phyloP scores from a whole-genome alignment of 2,113 vertebrate genomes.

The Corvus cornix region DNA sequence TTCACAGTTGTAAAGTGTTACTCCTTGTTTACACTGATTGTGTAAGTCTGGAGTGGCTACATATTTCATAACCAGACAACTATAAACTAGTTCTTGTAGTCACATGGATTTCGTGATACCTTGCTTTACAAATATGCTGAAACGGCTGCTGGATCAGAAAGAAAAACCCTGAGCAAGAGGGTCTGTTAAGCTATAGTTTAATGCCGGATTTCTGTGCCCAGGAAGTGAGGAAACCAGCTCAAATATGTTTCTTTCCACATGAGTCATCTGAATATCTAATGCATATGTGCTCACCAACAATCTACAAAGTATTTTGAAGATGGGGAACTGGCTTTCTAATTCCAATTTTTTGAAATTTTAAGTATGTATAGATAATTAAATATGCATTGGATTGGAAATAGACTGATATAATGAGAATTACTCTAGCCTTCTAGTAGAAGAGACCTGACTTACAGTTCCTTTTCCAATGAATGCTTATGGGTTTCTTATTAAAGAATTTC shows the following conservation, averaged over 20 bases:
- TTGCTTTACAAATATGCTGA: background rate
- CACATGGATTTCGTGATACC: background rate
- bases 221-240: background rate
- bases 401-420: background rate
- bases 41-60: background rate
- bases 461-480: background rate
- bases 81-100: background rate
- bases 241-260: background rate
- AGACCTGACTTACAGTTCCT: background rate
- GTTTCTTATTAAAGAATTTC: constrained; percentile 1
- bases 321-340: background rate
- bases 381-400: background rate
- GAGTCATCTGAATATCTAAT: background rate
- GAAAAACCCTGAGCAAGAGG: background rate
- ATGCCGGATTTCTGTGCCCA: background rate
- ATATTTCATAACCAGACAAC: background rate
- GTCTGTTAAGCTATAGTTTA: background rate
- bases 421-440: background rate
- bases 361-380: background rate
- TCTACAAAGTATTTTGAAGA: background rate
- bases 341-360: background rate
- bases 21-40: background rate
- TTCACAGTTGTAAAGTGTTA: background rate
- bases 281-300: background rate
- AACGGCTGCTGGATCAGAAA: background rate